Evolutionary conservation across 2,888 invertebrate species (phyloP), one percentile per base, ranked within the genome.

Genomic region (Imbricaverruca yamaguchii): DNA sequence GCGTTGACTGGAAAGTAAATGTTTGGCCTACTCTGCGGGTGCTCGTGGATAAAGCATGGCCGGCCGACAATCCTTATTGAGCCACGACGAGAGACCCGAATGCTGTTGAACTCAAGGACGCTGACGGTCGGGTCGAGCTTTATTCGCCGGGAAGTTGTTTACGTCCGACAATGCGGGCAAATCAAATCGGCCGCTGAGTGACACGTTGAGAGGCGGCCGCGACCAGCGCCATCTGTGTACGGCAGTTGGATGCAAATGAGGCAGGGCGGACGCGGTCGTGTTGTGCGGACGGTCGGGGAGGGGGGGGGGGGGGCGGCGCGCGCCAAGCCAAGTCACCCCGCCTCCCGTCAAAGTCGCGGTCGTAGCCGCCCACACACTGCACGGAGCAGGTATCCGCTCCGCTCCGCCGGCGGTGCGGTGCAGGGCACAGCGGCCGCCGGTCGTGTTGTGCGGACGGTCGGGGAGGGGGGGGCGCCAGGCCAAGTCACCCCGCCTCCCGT

Each of bases 1-100:
- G 74, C 74, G 55, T 55, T 55, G 74, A 55, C 74, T 74, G 9
- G 53, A 53, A 74, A 55, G 74, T 21, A 74, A 74, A 74, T 74
- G 74, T 74, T 74, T 74, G 74, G 74, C 74, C 53, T 55, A 55
- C 55, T 53, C 74, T 8, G 21, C 15, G 15, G 74, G 55, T 21
- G 74, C 55, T 18, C 18, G 7, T 3, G 74, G 15, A 55, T 67
- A 67, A 67, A 25, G 67, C 67, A 25, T 6, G 25, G 67, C 25
- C 7, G 18, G 61, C 61, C 18, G 61, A 61, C 61, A 25, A 6
- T 65, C n/a, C 23, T 11, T 67, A 67, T 67, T 25, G 67, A 67
- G 67, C 67, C n/a, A 10, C 67, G 67, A 11, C 23, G 11, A 39
- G 39, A 39, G 39, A 11, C 12, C 39, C 25, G 39, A 13, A 12